A percentile compares a stretch with the other conserved stretches of the same genome.
Conservation (phyloP, 1,140 invertebrate species). For the Notospermus geniculatus region DNA sequence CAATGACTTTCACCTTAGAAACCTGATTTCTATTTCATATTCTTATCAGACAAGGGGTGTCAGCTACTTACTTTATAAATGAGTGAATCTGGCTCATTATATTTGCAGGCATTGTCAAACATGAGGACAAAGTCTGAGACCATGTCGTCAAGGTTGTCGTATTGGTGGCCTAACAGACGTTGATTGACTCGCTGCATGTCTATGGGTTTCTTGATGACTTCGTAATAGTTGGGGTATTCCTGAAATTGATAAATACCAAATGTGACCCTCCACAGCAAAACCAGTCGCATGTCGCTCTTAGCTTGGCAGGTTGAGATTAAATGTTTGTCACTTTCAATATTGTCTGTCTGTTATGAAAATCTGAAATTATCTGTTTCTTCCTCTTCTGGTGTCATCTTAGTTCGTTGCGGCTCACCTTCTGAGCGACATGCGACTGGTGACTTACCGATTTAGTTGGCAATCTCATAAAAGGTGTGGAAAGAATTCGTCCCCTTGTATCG, state of each 20-base stretch:
- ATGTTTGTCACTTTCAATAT: too few relatives aligned
- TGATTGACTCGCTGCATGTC: slow-evolving; percentile 94
- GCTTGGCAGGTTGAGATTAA: too few relatives aligned
- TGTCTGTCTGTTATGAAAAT: too few relatives aligned
- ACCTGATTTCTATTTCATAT: too few relatives aligned
- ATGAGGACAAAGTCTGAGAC: slow-evolving; percentile 92
- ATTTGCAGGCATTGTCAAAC: slow-evolving; percentile 99
- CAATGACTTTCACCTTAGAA: too few relatives aligned
- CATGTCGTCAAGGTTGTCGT: slow-evolving; percentile 85
- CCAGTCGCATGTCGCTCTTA: too few relatives aligned
- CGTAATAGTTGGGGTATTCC: slow-evolving; percentile 97
- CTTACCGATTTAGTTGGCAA: slow-evolving; percentile 79
- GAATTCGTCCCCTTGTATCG: slow-evolving; percentile 54
- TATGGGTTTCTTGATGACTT: slow-evolving; percentile 95
- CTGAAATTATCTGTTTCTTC: too few relatives aligned
- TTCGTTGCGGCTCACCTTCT: too few relatives aligned
- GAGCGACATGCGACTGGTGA: too few relatives aligned
- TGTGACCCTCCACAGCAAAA: neutral
- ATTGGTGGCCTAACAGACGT: slow-evolving; percentile 74
- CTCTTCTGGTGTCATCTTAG: too few relatives aligned
- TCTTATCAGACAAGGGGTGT: too few relatives aligned
- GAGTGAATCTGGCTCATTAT: slow-evolving; percentile 97
- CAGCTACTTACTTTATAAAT: slow-evolving; percentile 80
- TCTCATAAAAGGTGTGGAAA: slow-evolving; percentile 60
- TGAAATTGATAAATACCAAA: slow-evolving; percentile 43